Evolutionary conservation across 2,113 vertebrate species (phyloP).

Genomic region (Pteropus alecto): DNA sequence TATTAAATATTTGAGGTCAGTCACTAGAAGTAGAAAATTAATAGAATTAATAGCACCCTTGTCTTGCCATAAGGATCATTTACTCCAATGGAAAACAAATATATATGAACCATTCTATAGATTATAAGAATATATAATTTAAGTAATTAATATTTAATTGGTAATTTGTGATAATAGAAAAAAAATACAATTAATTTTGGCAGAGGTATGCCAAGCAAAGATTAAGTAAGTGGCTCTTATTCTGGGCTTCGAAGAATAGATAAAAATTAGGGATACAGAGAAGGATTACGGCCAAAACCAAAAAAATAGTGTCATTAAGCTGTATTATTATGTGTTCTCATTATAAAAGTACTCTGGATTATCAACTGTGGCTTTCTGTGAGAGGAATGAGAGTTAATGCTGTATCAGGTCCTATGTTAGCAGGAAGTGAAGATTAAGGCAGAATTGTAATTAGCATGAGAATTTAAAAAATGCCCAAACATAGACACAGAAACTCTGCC

Average conservation of each 20-base stretch:
- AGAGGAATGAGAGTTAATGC: not conserved
- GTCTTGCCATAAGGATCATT: not conserved
- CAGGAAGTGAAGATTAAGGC: not conserved
- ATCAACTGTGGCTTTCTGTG: not conserved
- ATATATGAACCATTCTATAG: not conserved
- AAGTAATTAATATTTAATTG: not conserved
- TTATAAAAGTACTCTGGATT: not conserved
- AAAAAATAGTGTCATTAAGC: not conserved
- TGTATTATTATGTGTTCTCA: not conserved
- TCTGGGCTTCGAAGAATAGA: not conserved
- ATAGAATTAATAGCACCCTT: not conserved
- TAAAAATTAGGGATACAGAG: not conserved
- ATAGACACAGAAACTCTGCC: not conserved
- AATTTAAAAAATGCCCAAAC: not conserved
- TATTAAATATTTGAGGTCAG: not conserved
- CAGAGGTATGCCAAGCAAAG: not conserved
- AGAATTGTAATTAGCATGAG: not conserved
- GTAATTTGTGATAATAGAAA: not conserved
- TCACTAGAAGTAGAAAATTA: not conserved
- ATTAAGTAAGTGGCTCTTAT: not conserved
- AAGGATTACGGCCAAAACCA: not conserved
- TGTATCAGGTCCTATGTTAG: not conserved
- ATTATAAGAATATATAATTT: not conserved
- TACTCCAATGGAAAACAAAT: not conserved
- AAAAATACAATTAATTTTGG: not conserved